Evolutionary conservation across 2,113 vertebrate species (phyloP), one percentile per base, ranked within the genome.

Genomic region (Ceuthmochares aereus): DNA sequence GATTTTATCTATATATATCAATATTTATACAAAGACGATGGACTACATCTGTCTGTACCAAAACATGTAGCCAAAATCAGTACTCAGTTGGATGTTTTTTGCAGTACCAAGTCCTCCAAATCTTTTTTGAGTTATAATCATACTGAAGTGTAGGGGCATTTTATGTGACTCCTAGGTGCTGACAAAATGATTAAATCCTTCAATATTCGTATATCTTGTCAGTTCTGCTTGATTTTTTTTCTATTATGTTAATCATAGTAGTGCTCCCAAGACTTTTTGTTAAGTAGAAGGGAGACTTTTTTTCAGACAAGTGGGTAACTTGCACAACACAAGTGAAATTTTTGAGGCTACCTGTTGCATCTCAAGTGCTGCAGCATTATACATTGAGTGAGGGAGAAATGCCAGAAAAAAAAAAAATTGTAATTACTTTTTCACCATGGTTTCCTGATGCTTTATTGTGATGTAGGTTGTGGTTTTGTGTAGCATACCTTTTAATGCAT

Each of bases 321-420:
- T 62, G 25, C 15, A 32, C 7, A 47, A 49, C n/a, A 43, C 13
- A 59, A 55, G 12, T 58, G 49, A 47, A 8, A 9, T 60, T 91
- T 72, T 82, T 68, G 42, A 69, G 45, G 20, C 47, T 85, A 19
- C 63, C 27, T 60, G 12, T 43, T 47, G 15, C 4, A 19, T 78
- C 26, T 72, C 30, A 45, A 42, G 12, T 14, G 3, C 37, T 77
- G 30, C 58, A 87, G 19, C 6, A 12, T 60, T 70, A 5, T 14
- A 27, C 6, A 5, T 30, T 0, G 0, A 6, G 9, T 81, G 45
- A 81, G 30, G 27, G 36, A 67, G 18, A 43, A 79, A 45, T 56
- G 32, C 55, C 85, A 87, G 34, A 6, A 79, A 37, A 54, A 6
- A 80, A 68, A 68, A 86, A 42, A 22, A 8, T 74, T 78, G 15